Conservation (phyloP, 2,888 invertebrate genomes). For the Sicus ferrugineus region DNA sequence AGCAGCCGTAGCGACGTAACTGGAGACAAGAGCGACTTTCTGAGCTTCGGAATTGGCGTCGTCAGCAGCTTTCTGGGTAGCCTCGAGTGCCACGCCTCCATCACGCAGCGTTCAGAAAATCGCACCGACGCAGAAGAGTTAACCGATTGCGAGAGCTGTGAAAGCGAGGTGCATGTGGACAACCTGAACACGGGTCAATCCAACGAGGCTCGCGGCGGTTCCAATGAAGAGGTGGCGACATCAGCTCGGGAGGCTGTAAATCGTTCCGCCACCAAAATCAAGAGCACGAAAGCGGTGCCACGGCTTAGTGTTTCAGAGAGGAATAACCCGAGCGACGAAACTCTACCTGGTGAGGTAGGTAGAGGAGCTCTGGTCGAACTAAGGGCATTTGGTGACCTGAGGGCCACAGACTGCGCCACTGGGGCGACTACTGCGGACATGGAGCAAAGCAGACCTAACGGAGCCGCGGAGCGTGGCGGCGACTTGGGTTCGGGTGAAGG, state of each 20-base stretch:
- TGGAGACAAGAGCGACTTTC: constrained; percentile 58
- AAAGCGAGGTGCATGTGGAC: constrained; percentile 25
- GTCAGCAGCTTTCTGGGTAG: constrained; percentile 55
- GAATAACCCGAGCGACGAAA: no score
- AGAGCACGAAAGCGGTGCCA: neutral
- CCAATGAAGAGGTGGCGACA: no score
- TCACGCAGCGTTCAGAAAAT: constrained; percentile 21
- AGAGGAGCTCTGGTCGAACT: neutral
- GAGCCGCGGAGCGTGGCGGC: neutral
- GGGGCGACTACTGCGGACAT: constrained; percentile 1
- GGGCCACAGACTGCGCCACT: neutral
- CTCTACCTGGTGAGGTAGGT: no score
- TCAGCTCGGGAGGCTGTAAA: no score
- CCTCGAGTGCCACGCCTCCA: constrained; percentile 45
- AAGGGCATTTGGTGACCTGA: neutral
- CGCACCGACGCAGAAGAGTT: constrained; percentile 3
- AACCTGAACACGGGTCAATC: neutral
- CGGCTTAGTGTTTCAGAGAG: neutral
- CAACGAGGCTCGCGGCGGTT: neutral
- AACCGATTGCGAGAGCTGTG: constrained; percentile 52
- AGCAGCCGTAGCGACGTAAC: constrained; percentile 61
- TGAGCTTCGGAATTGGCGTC: constrained; percentile 58
- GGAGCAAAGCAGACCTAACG: constrained; percentile 1
- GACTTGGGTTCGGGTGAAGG: neutral
- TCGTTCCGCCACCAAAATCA: neutral